Evolutionary conservation across 2,797 vertebrate genomes (phyloP).

Genomic region (Lepilemur ruficaudatus): DNA sequence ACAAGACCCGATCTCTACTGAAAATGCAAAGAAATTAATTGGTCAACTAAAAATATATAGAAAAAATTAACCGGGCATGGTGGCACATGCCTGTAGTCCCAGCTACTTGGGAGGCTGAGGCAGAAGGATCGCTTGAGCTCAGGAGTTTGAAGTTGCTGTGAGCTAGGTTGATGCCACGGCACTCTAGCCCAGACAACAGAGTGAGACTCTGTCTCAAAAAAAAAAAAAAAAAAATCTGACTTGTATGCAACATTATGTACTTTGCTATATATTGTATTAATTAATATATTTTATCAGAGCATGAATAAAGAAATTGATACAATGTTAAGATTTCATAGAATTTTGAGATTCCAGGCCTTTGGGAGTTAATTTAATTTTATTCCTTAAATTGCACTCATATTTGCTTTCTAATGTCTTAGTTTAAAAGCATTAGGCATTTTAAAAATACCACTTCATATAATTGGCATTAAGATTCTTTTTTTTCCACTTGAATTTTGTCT

Average conservation of each 20-base stretch:
- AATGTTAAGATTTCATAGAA: not conserved
- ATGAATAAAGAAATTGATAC: not conserved
- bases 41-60: too few relatives aligned
- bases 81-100: too few relatives aligned
- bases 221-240: not conserved
- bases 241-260: not conserved
- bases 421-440: not conserved
- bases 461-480: not conserved
- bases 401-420: not conserved
- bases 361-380: slow-evolving; percentile 28
- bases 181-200: too few relatives aligned
- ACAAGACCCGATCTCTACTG: too few relatives aligned
- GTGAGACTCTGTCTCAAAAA: too few relatives aligned
- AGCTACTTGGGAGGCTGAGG: too few relatives aligned
- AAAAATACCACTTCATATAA: slow-evolving; percentile 42
- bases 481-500: slow-evolving; percentile 36
- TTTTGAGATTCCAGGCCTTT: not conserved
- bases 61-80: too few relatives aligned
- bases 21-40: too few relatives aligned
- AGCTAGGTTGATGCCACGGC: too few relatives aligned
- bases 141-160: too few relatives aligned
- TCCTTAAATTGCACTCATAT: not conserved
- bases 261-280: not conserved
- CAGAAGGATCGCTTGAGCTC: too few relatives aligned
- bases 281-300: not conserved